Percentiles rank a stretch among this genome's conserved stretches.
Conservation (phyloP, 2,888 invertebrate genomes). For the Epinotia nisella region DNA sequence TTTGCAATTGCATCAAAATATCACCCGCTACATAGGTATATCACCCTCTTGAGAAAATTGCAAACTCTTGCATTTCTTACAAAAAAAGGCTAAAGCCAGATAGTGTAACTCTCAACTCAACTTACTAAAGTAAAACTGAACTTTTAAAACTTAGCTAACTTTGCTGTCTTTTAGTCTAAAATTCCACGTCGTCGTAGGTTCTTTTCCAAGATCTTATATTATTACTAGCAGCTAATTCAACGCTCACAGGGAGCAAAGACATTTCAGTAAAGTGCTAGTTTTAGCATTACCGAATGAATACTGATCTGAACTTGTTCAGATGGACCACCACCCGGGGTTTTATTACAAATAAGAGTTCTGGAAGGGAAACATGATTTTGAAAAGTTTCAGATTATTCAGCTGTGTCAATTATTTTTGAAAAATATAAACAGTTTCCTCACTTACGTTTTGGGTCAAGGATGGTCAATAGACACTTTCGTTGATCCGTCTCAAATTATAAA, state of each 20-base stretch:
- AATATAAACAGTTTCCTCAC: too few species aligned
- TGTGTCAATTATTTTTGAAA: too few species aligned
- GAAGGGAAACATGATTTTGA: constrained; percentile 52
- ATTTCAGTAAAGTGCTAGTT: constrained; percentile 62
- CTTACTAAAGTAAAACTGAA: constrained; percentile 21
- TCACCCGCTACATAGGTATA: not conserved
- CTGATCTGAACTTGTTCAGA: constrained; percentile 68
- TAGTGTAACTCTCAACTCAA: constrained; percentile 15
- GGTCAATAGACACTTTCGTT: too few species aligned
- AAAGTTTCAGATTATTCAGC: too few species aligned
- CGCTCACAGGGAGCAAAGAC: constrained; percentile 62
- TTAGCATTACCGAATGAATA: constrained; percentile 72
- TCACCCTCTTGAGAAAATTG: constrained; percentile 5
- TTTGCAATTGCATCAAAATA: not conserved
- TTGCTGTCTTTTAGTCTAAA: constrained; percentile 30
- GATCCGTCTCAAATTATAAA: too few species aligned
- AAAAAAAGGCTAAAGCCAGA: constrained; percentile 2
- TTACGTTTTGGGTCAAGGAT: too few species aligned
- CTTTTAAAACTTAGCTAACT: constrained; percentile 27
- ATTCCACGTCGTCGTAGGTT: constrained; percentile 19
- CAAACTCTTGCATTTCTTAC: not conserved
- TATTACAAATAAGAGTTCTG: constrained; percentile 75
- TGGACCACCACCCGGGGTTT: too few species aligned
- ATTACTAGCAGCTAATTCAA: constrained; percentile 60
- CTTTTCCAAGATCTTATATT: constrained; percentile 35